Evolutionary conservation across 2,888 invertebrate species (phyloP).

Genomic region (Isoperla grammatica): DNA sequence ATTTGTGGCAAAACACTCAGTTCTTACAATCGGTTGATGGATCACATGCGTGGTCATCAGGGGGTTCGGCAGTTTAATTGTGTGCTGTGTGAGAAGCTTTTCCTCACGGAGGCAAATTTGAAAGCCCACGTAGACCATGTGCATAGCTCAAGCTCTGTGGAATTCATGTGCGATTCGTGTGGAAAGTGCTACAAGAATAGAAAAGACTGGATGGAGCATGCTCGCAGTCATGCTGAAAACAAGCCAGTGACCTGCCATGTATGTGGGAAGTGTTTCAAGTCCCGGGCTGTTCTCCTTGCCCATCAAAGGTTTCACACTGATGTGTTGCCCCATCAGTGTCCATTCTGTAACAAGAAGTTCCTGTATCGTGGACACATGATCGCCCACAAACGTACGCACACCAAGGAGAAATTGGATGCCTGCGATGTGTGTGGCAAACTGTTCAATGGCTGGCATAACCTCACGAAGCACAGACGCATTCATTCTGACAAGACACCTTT

Average conservation of each 20-base stretch:
- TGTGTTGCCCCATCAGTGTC: constrained; percentile 52
- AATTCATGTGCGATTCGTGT: constrained; percentile 48
- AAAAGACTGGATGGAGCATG: constrained; percentile 37
- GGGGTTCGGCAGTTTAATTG: too few species aligned
- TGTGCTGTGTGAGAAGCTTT: too few species aligned
- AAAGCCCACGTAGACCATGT: too few species aligned
- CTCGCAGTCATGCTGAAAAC: constrained; percentile 40
- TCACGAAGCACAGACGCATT: constrained; percentile 49
- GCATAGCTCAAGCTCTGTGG: constrained; percentile 28
- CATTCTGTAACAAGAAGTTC: constrained; percentile 34
- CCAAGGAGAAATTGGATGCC: constrained; percentile 57
- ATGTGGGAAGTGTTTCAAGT: constrained; percentile 52
- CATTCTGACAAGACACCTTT: constrained; percentile 45
- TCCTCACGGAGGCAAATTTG: too few species aligned
- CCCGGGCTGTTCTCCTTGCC: constrained; percentile 58
- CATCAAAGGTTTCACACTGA: constrained; percentile 55
- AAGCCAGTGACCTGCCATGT: constrained; percentile 40
- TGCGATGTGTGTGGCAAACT: constrained; percentile 61
- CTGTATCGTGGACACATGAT: not conserved
- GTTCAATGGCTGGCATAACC: constrained; percentile 54
- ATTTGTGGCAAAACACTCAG: too few species aligned
- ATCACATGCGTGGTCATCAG: too few species aligned
- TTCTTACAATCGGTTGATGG: too few species aligned
- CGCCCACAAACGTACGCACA: constrained; percentile 45
- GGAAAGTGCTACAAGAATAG: constrained; percentile 46